Conservation (phyloP, 2,888 invertebrate genomes). For the Ischnus inquisitorius region DNA sequence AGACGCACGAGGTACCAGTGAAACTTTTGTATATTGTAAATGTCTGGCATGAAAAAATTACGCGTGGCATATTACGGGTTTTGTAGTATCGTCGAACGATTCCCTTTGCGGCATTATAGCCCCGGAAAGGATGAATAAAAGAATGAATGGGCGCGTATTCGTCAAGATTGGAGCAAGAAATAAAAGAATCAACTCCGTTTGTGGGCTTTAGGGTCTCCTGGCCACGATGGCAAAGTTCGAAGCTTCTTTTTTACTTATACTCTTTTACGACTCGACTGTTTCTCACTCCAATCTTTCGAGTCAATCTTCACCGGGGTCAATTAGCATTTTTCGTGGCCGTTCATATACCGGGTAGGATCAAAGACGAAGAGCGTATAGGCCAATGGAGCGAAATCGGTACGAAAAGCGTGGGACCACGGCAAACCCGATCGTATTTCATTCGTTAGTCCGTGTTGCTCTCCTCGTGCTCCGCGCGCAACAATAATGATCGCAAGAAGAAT, state of each 20-base stretch:
- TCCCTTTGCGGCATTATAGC: conserved; percentile 14
- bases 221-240: conserved; percentile 29
- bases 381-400: conserved; percentile 41
- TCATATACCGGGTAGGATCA: conserved; percentile 48
- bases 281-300: conserved; percentile 52
- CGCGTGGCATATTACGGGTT: conserved; percentile 38
- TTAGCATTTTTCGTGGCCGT: conserved; percentile 66
- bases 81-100: conserved; percentile 40
- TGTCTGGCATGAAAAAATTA: not conserved
- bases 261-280: conserved; percentile 63
- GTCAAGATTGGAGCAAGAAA: conserved; percentile 54
- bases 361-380: conserved; percentile 22
- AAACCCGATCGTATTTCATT: conserved; percentile 56
- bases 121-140: conserved; percentile 22
- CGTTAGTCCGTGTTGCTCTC: not conserved
- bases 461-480: not conserved
- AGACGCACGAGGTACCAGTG: not conserved
- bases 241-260: conserved; percentile 36
- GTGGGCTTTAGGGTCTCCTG: conserved; percentile 1
- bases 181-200: conserved; percentile 46
- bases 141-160: conserved; percentile 53
- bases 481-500: conserved; percentile 38
- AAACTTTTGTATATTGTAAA: not conserved
- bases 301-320: conserved; percentile 60
- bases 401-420: conserved; percentile 45